Percentiles rank a stretch among this genome's conserved stretches.
Conservation (phyloP, 2,888 invertebrate genomes). For the Perithous albicinctus region DNA sequence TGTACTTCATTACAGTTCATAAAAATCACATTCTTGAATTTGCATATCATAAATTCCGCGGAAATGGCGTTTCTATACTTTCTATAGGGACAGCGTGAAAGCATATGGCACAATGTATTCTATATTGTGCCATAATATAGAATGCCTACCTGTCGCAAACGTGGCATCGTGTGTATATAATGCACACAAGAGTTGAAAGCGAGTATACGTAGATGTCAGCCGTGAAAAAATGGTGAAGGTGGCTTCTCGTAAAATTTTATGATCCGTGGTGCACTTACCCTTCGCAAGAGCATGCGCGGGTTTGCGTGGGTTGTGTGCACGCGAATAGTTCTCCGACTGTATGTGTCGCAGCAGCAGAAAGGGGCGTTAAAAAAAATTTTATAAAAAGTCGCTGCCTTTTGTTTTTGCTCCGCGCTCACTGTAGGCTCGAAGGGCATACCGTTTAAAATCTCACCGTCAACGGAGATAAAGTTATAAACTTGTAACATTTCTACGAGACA, state of each 20-base stretch:
- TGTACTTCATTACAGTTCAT: not conserved
- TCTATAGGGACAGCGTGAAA: not conserved
- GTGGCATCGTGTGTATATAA: not conserved
- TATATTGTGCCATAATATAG: not conserved
- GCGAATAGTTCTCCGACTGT: conserved; percentile 30
- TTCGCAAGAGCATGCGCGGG: conserved; percentile 1
- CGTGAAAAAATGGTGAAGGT: conserved; percentile 19
- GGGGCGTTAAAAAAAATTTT: conserved; percentile 32
- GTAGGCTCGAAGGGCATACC: not conserved
- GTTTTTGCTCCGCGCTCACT: not conserved
- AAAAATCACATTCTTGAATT: conserved; percentile 13
- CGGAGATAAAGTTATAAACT: conserved; percentile 8
- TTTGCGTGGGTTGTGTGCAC: conserved; percentile 4
- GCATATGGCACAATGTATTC: conserved; percentile 2
- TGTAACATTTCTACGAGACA: too few relatives aligned
- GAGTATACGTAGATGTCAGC: conserved; percentile 28
- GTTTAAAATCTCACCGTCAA: conserved; percentile 25
- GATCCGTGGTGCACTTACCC: conserved; percentile 57
- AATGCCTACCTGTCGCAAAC: not conserved
- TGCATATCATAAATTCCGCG: conserved; percentile 8
- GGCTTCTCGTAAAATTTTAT: conserved; percentile 67
- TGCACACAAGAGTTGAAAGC: conserved; percentile 12
- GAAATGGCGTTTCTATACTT: not conserved
- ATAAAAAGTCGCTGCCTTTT: conserved; percentile 34
- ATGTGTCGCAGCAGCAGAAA: not conserved